Evolutionary conservation across 2,888 invertebrate species (phyloP).

Genomic region (Seira ritae): DNA sequence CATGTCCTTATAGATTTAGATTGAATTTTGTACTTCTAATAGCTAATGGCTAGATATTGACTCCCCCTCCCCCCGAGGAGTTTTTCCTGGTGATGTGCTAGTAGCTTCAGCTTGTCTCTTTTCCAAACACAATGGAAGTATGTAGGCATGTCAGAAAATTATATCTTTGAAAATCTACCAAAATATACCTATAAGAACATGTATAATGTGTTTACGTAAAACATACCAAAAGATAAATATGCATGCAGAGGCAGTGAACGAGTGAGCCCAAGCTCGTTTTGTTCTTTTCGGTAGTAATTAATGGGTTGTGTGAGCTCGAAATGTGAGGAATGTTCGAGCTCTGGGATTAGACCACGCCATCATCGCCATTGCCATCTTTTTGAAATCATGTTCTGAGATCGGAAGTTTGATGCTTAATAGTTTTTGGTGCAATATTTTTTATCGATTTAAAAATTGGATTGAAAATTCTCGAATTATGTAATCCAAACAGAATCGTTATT

Average conservation of each 20-base stretch:
- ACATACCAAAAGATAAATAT: too few species aligned
- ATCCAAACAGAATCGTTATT: too few species aligned
- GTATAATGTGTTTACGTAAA: too few species aligned
- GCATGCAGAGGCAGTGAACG: neutral
- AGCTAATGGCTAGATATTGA: constrained; percentile 61
- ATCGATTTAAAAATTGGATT: too few species aligned
- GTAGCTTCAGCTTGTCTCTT: neutral
- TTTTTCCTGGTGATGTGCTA: constrained; percentile 15
- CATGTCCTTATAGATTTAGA: constrained; percentile 58
- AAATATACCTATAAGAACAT: neutral
- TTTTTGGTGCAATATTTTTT: too few species aligned
- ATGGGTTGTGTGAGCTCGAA: too few species aligned
- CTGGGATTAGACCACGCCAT: too few species aligned
- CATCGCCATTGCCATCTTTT: too few species aligned
- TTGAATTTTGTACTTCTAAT: constrained; percentile 62
- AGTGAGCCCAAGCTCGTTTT: neutral
- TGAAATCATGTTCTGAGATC: too few species aligned
- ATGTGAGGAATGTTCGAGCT: too few species aligned
- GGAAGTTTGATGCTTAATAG: too few species aligned
- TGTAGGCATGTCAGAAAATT: neutral
- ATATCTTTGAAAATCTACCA: neutral
- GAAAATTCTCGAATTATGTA: too few species aligned
- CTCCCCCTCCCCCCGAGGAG: constrained; percentile 53
- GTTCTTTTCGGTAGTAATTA: neutral
- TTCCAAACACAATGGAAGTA: constrained; percentile 1